Evolutionary conservation across 1,140 invertebrate species (phyloP).

Genomic region (Trichoplusia ni): DNA sequence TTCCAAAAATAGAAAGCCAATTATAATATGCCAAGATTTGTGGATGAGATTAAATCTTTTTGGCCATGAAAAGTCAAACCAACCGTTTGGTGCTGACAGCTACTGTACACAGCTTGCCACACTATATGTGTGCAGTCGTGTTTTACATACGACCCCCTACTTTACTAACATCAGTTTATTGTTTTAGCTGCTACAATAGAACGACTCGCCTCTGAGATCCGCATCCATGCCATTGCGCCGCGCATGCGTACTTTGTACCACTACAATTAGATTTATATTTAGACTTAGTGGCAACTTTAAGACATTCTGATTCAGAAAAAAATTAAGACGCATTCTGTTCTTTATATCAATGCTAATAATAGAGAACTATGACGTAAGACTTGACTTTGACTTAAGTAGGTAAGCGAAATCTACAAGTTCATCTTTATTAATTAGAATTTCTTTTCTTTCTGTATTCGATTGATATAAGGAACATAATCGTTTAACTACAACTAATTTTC

Average conservation of each 20-base stretch:
- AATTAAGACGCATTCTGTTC: slow-evolving; percentile 50
- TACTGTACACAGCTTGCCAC: too few relatives aligned
- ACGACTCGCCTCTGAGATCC: slow-evolving; percentile 85
- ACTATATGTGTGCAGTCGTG: background rate
- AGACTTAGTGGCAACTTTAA: slow-evolving; percentile 46
- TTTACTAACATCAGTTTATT: slow-evolving; percentile 55
- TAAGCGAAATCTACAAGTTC: too few relatives aligned
- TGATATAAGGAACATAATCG: background rate
- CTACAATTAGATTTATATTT: slow-evolving; percentile 42
- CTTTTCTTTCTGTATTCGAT: too few relatives aligned
- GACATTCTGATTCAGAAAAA: slow-evolving; percentile 57
- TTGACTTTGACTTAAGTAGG: too few relatives aligned
- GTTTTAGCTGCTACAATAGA: slow-evolving; percentile 88
- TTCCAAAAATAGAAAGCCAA: background rate
- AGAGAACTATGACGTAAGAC: too few relatives aligned
- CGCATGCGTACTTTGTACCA: slow-evolving; percentile 60
- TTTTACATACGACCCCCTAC: background rate
- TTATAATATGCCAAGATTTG: too few relatives aligned
- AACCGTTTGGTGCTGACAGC: too few relatives aligned
- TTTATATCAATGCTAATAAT: slow-evolving; percentile 54
- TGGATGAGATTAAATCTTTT: too few relatives aligned
- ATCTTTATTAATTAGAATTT: too few relatives aligned
- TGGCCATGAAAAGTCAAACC: too few relatives aligned
- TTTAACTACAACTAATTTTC: slow-evolving; percentile 11
- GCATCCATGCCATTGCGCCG: slow-evolving; percentile 59